Evolutionary conservation across 2,797 vertebrate species (phyloP).

Genomic region (Meriones psammophilus): DNA sequence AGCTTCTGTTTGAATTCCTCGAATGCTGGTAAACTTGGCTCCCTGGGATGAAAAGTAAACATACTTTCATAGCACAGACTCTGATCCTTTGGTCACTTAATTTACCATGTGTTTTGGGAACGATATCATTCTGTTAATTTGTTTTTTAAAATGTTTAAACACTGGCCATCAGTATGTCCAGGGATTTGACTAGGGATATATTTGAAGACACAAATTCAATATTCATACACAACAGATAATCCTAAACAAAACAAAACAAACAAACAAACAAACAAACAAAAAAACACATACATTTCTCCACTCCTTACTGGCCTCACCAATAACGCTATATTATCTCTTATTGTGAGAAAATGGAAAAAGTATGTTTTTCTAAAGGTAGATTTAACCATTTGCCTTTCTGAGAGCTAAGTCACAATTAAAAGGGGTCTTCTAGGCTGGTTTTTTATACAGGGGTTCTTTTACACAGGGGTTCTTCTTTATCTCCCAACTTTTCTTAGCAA

Average conservation of each 20-base stretch:
- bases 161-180: constrained; percentile 14
- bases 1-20: constrained; percentile 74
- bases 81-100: constrained; percentile 63
- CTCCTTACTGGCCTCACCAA: constrained; percentile 1
- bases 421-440: neutral
- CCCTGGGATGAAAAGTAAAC: constrained; percentile 72
- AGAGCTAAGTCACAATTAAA: constrained; percentile 64
- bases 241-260: constrained; percentile 31
- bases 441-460: constrained; percentile 13
- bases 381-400: constrained; percentile 50
- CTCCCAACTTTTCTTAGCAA: constrained; percentile 57
- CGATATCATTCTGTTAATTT: constrained; percentile 64
- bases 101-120: constrained; percentile 58
- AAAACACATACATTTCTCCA: constrained; percentile 16
- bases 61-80: constrained; percentile 62
- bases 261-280: no score
- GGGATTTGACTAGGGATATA: constrained; percentile 31
- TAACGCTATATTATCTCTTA: constrained; percentile 60
- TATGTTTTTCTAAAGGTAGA: neutral
- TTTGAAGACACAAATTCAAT: constrained; percentile 44
- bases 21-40: constrained; percentile 65
- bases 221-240: constrained; percentile 14
- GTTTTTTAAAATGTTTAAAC: constrained; percentile 39
- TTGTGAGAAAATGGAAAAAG: constrained; percentile 29
- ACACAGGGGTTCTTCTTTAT: constrained; percentile 51